Percentiles rank a stretch among this genome's conserved stretches.
Conservation (phyloP, 2,888 invertebrate species). For the Silvanus unidentatus region DNA sequence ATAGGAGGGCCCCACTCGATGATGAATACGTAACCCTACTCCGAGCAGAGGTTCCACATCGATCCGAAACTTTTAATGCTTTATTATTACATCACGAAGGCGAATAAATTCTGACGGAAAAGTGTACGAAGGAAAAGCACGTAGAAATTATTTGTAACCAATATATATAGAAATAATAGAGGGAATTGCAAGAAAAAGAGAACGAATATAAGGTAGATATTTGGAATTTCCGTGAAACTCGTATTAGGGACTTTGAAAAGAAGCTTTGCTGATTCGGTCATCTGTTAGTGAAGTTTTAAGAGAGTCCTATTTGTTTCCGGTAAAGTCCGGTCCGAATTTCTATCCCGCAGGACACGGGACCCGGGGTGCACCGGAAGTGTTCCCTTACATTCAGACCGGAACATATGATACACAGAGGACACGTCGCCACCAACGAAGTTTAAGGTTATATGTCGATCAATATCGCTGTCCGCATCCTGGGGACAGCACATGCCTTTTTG, state of each 20-base stretch:
- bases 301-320: conserved; percentile 31
- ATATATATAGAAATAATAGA: neutral
- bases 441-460: conserved; percentile 5
- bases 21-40: conserved; percentile 24
- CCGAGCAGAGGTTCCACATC: conserved; percentile 14
- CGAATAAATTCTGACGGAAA: conserved; percentile 7
- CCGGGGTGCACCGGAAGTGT: conserved; percentile 20
- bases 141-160: neutral
- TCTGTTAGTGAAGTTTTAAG: conserved; percentile 23
- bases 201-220: neutral
- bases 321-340: conserved; percentile 21
- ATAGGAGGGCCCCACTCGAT: conserved; percentile 25
- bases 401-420: conserved; percentile 15
- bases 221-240: too few species aligned
- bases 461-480: neutral
- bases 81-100: conserved; percentile 18
- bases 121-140: too few species aligned
- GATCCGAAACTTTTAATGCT: conserved; percentile 25
- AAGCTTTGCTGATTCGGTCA: conserved; percentile 8
- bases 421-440: conserved; percentile 2
- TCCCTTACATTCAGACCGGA: conserved; percentile 25
- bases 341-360: conserved; percentile 17
- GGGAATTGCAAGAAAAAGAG: neutral
- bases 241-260: conserved; percentile 3
- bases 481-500: too few species aligned